These are phyloP conservation scores for Vultur gryphus DNA, from an alignment of 2,797 vertebrate species.

Conservation along the genomic window DNA sequence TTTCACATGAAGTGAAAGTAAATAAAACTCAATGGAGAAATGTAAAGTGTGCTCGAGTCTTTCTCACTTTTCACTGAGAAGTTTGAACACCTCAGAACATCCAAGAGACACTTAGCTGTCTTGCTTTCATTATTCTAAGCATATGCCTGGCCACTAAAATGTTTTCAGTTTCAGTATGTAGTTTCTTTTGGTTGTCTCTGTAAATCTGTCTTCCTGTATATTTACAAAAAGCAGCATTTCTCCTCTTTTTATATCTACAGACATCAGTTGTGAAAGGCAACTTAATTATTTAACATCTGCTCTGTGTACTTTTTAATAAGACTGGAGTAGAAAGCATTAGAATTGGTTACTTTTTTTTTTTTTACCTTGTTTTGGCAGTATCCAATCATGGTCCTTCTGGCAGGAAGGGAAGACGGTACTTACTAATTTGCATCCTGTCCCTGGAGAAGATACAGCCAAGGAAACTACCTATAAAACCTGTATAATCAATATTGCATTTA, in stretches of 20 bases:
- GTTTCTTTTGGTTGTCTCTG: neutral
- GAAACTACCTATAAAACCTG: neutral
- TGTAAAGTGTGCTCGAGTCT: neutral
- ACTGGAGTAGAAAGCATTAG: neutral
- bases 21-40: neutral
- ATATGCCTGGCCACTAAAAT: neutral
- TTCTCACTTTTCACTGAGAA: neutral
- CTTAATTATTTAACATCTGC: neutral
- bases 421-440: neutral
- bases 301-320: neutral
- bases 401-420: neutral
- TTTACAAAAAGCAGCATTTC: neutral
- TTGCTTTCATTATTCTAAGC: neutral
- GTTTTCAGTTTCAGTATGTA: neutral
- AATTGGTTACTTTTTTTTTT: neutral
- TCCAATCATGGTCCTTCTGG: neutral
- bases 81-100: neutral
- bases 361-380: neutral
- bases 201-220: neutral
- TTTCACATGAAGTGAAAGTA: neutral
- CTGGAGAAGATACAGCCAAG: neutral
- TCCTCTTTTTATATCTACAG: neutral
- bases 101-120: neutral
- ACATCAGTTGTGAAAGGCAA: neutral
- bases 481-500: neutral